Conservation (phyloP, 2,113 vertebrate genomes). For the human (Homo sapiens) region DNA sequence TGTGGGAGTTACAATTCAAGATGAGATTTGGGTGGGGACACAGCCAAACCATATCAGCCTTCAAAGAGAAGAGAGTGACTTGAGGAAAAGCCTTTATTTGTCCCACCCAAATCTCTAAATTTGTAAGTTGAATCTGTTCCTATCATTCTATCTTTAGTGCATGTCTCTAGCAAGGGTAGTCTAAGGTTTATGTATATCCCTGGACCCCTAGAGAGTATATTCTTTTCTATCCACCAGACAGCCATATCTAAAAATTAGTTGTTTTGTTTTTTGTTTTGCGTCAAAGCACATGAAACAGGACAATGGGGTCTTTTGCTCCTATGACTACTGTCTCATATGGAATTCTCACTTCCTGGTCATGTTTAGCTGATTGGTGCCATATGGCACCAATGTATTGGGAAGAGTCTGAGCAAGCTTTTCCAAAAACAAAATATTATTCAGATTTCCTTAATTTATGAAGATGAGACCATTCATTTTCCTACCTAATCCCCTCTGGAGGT, state of each 20-base stretch:
- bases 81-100: not conserved
- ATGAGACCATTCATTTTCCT: slow-evolving; percentile 81
- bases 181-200: not conserved
- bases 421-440: slow-evolving; percentile 79
- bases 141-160: not conserved
- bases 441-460: slow-evolving; percentile 85
- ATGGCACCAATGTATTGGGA: slow-evolving; percentile 74
- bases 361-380: slow-evolving; percentile 68
- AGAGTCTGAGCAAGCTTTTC: slow-evolving; percentile 75
- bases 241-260: not conserved
- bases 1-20: too few relatives aligned
- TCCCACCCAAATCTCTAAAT: not conserved
- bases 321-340: not conserved
- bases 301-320: not conserved
- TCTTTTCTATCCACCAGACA: not conserved
- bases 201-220: not conserved
- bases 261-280: slow-evolving; percentile 24
- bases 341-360: slow-evolving; percentile 19
- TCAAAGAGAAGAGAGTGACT: not conserved
- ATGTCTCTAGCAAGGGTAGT: not conserved
- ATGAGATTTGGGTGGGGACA: too few relatives aligned
- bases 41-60: not conserved
- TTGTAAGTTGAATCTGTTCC: not conserved
- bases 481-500: slow-evolving; percentile 84
- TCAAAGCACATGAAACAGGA: not conserved